These are phyloP conservation scores for Pheosia tremula DNA, from an alignment of 2,888 invertebrate genomes.

Conservation along the genomic window DNA sequence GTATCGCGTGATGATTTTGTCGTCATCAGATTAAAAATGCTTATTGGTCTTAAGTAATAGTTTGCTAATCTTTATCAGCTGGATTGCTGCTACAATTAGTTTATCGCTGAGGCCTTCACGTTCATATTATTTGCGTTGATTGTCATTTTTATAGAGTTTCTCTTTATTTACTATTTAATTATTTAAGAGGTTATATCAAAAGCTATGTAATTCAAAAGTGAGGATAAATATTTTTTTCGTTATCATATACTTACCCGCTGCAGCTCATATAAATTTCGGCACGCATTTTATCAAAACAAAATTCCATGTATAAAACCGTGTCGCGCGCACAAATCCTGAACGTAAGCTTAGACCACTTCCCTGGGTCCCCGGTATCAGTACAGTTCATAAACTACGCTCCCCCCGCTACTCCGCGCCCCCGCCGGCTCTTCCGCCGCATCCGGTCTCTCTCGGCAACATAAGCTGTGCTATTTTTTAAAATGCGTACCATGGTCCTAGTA, in stretches of 20 bases:
- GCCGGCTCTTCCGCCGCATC: slow-evolving; percentile 51
- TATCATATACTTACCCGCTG: not conserved
- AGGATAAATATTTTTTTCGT: not conserved
- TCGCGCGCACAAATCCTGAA: slow-evolving; percentile 75
- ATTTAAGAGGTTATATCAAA: no score
- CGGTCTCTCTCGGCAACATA: slow-evolving; percentile 67
- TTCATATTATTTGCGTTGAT: no score
- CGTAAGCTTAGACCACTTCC: slow-evolving; percentile 77
- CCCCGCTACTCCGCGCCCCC: slow-evolving; percentile 40
- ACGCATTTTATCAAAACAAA: slow-evolving; percentile 48
- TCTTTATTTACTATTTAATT: no score
- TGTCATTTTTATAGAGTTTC: no score
- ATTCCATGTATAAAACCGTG: slow-evolving; percentile 75
- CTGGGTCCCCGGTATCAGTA: slow-evolving; percentile 79
- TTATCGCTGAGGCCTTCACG: no score
- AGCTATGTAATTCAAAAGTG: not conserved
- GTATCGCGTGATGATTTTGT: no score
- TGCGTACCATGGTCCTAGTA: slow-evolving; percentile 72
- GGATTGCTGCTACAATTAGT: no score
- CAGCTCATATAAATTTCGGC: slow-evolving; percentile 22
- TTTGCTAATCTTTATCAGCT: no score
- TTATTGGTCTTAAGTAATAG: no score
- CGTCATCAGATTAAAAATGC: no score
- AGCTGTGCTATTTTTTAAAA: slow-evolving; percentile 79
- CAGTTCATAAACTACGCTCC: slow-evolving; percentile 77